Conservation (phyloP, 64 coral and sea anemone species). For the Pachyseris speciosa region DNA sequence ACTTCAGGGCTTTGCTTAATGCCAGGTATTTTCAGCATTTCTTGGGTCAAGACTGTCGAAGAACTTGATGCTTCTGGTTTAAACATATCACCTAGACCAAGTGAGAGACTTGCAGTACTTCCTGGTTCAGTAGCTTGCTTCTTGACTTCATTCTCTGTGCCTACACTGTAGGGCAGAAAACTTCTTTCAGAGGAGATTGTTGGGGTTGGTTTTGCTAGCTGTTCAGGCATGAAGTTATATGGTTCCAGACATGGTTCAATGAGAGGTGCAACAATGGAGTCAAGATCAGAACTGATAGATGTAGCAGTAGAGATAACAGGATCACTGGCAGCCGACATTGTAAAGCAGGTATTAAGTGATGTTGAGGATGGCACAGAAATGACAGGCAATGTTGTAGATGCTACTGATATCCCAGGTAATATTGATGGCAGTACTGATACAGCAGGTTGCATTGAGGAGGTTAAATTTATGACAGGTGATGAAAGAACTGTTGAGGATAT, state of each 20-base stretch:
- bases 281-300: neutral
- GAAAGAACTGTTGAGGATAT: neutral
- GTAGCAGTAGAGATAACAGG: neutral
- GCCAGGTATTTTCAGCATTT: conserved; percentile 40
- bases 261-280: neutral
- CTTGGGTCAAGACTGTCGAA: conserved; percentile 34
- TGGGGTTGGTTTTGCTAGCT: neutral
- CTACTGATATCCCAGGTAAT: neutral
- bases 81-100: neutral
- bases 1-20: conserved; percentile 8
- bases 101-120: neutral
- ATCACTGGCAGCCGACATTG: neutral
- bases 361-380: neutral
- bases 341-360: conserved; percentile 1
- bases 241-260: neutral
- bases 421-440: neutral
- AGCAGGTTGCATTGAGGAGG: neutral
- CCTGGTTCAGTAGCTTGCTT: neutral
- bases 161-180: neutral
- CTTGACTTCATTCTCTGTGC: neutral
- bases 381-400: neutral
- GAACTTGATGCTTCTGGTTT: neutral
- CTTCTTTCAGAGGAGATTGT: neutral
- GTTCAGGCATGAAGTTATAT: neutral
- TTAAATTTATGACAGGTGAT: neutral